Evolutionary conservation across 2,888 invertebrate species (phyloP).

Genomic region (Mythimna impura): DNA sequence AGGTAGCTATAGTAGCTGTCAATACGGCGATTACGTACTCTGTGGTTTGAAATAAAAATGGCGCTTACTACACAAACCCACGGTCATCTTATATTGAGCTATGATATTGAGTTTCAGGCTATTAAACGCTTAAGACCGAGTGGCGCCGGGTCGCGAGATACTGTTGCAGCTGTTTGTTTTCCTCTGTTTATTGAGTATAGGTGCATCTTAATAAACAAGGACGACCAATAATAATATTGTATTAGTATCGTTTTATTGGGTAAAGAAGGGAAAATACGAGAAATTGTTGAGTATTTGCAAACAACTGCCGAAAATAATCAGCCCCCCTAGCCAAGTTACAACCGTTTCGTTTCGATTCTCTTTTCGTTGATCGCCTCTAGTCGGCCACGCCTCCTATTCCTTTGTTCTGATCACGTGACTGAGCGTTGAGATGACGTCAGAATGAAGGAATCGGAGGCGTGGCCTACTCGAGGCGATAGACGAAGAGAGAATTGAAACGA

Average conservation of each 20-base stretch:
- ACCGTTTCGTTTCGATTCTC: no score
- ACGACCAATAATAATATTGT: conserved; percentile 16
- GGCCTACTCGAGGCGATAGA: no score
- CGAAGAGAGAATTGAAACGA: no score
- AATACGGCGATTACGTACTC: background rate
- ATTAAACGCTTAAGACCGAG: conserved; percentile 49
- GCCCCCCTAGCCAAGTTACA: no score
- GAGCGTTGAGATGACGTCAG: no score
- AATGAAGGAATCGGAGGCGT: no score
- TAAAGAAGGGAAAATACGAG: background rate
- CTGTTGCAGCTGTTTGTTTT: conserved; percentile 37
- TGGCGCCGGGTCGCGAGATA: conserved; percentile 26
- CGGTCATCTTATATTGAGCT: conserved; percentile 19
- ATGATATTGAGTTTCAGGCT: conserved; percentile 51
- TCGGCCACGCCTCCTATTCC: no score
- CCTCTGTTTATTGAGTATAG: conserved; percentile 23
- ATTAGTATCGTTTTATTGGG: background rate
- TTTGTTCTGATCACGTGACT: no score
- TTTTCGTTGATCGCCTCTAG: no score
- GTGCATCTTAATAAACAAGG: conserved; percentile 19
- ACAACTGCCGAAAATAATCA: background rate
- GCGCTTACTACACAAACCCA: conserved; percentile 38
- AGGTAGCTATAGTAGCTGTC: background rate
- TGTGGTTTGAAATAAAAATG: conserved; percentile 30
- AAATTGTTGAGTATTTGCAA: background rate